Base-by-base conservation (phyloP, 2,888 invertebrate species). In the Ophioninae sp. region DNA sequence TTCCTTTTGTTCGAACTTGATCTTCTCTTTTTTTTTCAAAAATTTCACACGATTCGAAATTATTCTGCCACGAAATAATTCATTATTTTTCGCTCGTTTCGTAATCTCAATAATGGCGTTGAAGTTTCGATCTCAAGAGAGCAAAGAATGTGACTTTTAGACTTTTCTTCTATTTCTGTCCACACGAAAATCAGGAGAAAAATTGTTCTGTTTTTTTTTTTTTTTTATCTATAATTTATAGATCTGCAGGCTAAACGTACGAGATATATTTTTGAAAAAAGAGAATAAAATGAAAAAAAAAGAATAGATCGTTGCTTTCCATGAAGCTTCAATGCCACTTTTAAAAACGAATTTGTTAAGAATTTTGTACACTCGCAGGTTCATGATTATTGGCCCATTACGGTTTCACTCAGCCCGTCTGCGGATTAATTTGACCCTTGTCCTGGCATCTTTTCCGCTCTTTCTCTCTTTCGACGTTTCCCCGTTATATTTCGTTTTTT, bases 371-470 rank as follows among this genome's bases (percentile, higher is more conserved):
- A 56, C 41, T 41, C 50, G 1, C 37, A 20, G 44, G 6, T 17
- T 50, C 50, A 50, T 50, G 50, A 50, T 50, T 50, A 50, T 50
- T 50, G 50, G 17, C 21, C 44, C 44, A 23, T 44, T 21, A 6
- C 44, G 13, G n/a, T 68, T 57, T 61, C 30, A 44, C 56, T 61
- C 64, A 57, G 30, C 70, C 37, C 17, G 23, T 17, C 64, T n/a
- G 57, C 39, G 20, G 13, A 59, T 72, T 41, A 44, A 73, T 64
- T 64, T 64, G 50, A 37, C 59, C 21, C 50, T 21, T 39, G n/a
- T 57, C 57, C 30, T n/a, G 56, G 23, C n/a, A 56, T 50, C 41
- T 72, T 41, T 41, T 23, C 44, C 44, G 44, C 39, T 39, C 56
- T 30, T 8, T 69, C 69, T 10, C 23, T 7, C 20, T 62, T 44